Conservation (phyloP, 2,888 invertebrate genomes). For the Drosophila histrio region DNA sequence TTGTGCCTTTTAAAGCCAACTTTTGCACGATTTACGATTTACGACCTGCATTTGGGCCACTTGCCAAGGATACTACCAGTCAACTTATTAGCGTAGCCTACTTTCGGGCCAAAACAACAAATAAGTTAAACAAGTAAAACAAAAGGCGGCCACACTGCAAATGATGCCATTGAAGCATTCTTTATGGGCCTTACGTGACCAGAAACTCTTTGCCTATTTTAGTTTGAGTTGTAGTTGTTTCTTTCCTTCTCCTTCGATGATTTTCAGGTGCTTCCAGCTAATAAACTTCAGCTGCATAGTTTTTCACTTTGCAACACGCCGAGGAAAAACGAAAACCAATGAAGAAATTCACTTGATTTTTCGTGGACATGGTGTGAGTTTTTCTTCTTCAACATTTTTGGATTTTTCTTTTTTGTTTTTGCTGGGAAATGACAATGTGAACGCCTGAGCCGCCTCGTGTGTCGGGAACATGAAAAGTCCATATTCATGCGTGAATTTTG, state of each 20-base stretch:
- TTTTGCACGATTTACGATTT: conserved; percentile 50
- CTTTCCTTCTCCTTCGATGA: neutral
- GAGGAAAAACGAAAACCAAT: conserved; percentile 7
- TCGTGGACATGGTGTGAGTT: conserved; percentile 11
- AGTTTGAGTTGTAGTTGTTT: conserved; percentile 20
- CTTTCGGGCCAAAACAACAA: conserved; percentile 22
- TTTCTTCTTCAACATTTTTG: neutral
- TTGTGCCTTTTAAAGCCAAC: conserved; percentile 40
- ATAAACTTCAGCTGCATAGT: conserved; percentile 52
- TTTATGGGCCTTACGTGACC: conserved; percentile 75
- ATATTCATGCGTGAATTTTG: conserved; percentile 81
- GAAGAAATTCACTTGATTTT: conserved; percentile 49
- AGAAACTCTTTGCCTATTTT: conserved; percentile 72
- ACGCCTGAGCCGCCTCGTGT: conserved; percentile 29
- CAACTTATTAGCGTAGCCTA: conserved; percentile 73
- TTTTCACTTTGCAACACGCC: conserved; percentile 45
- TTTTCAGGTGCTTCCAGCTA: conserved; percentile 50
- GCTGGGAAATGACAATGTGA: conserved; percentile 63
- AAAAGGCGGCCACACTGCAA: conserved; percentile 55
- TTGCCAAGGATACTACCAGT: conserved; percentile 46
- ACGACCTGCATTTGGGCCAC: conserved; percentile 54
- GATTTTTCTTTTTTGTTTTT: conserved; percentile 2
- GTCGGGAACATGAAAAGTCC: conserved; percentile 77
- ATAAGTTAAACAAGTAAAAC: conserved; percentile 29
- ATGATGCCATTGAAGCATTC: conserved; percentile 73